Evolutionary conservation across 2,797 vertebrate genomes (phyloP), one percentile per base, ranked within the genome.

Genomic region (Rallus crepitans): DNA sequence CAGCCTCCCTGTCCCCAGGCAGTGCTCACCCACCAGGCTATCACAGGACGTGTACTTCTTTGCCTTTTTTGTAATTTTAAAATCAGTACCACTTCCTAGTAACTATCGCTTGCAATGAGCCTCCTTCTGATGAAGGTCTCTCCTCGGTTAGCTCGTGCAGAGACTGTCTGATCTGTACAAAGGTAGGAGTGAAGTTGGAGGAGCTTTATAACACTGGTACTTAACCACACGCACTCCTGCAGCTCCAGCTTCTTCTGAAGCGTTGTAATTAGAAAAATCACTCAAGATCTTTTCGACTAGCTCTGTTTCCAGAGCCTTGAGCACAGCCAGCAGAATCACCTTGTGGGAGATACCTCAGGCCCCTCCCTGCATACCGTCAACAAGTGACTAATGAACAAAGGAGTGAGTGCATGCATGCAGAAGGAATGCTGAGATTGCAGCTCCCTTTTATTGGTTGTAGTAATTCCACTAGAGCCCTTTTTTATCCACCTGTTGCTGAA

Each of bases 401-500:
- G 72, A 93, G 19, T 10, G 6, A 93, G 33, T 15, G 31, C 11
- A 20, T 64, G 77, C 7, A 2, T 78, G 77, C 66, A 66, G 75
- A 1, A 0, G 37, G 48, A 87, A 37, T 87, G 76, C 71, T 78
- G 72, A 76, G 84, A 35, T 39, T 83, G 79, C 79, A 65, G 60
- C 75, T 95, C 55, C 5, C 68, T 75, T 68, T 19, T 19, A n/a
- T 42, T 72, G 16, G 31, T 48, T 30, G n/a, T 76, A 60, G 42
- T 75, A 78, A 77, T 91, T 94, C 82, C 24, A 15, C 39, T 53
- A 79, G 64, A 57, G 31, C 68, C 7, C 0, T 35, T 42, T 53
- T 66, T 81, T 73, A 92, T 39, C 60, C 73, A 91, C 95, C 73
- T 93, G 89, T 95, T 94, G 85, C 65, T 81, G 69, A 88, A 86